Conservation (phyloP, 2,888 invertebrate genomes). For the Drosophila borborema region DNA sequence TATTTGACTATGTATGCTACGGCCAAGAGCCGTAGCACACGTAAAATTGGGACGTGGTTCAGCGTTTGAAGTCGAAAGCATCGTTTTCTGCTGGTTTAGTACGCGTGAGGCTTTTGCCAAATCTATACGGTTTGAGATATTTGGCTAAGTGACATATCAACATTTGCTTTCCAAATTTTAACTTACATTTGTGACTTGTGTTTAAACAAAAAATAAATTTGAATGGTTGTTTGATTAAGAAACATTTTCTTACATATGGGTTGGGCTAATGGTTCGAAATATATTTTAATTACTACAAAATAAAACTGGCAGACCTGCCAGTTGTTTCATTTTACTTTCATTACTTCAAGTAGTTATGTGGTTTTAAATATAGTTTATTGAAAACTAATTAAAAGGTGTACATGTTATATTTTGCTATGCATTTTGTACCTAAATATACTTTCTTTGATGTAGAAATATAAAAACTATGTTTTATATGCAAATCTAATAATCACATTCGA, state of each 20-base stretch:
- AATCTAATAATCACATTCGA: slow-evolving; percentile 78
- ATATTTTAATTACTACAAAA: not conserved
- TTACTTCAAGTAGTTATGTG: not conserved
- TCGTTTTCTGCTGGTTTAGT: slow-evolving; percentile 30
- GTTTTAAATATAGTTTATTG: slow-evolving; percentile 65
- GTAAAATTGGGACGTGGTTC: slow-evolving; percentile 31
- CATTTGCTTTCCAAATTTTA: slow-evolving; percentile 46
- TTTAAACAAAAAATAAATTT: slow-evolving; percentile 41
- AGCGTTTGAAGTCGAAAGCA: slow-evolving; percentile 27
- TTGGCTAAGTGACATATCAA: slow-evolving; percentile 48
- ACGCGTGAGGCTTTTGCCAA: slow-evolving; percentile 22
- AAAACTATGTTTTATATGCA: slow-evolving; percentile 75
- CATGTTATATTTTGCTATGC: slow-evolving; percentile 72
- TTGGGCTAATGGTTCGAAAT: not conserved
- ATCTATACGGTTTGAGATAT: slow-evolving; percentile 27
- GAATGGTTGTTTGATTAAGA: slow-evolving; percentile 23
- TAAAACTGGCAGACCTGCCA: not conserved
- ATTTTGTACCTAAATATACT: slow-evolving; percentile 77
- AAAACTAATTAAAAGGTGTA: slow-evolving; percentile 72
- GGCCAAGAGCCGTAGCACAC: slow-evolving; percentile 21
- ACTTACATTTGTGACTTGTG: slow-evolving; percentile 50
- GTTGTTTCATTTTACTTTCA: not conserved
- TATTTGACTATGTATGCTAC: slow-evolving; percentile 52
- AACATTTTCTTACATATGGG: slow-evolving; percentile 13
- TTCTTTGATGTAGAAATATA: slow-evolving; percentile 78